Conservation (phyloP, 2,113 vertebrate genomes). For the Jaculus jaculus region DNA sequence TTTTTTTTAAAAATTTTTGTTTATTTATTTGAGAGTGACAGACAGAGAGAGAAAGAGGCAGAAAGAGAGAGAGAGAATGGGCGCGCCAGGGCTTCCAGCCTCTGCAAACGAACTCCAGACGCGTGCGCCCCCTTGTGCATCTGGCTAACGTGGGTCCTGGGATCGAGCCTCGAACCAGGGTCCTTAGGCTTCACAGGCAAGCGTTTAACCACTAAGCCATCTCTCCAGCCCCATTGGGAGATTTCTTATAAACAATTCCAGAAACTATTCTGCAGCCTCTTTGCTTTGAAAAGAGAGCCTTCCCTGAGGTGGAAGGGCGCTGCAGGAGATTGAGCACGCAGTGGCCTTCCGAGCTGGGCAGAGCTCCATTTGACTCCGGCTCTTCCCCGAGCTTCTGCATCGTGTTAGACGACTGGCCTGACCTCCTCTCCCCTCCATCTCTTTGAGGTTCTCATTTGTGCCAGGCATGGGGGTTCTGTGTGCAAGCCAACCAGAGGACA, state of each 20-base stretch:
- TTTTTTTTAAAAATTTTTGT: too few species aligned
- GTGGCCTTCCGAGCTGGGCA: neutral
- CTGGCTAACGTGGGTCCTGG: too few species aligned
- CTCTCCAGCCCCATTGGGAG: too few species aligned
- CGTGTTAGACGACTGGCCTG: neutral
- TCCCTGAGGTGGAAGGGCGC: neutral
- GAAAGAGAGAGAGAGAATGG: too few species aligned
- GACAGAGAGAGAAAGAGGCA: too few species aligned
- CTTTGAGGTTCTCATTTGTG: neutral
- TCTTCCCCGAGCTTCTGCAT: neutral
- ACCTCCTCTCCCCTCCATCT: neutral
- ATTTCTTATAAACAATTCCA: neutral
- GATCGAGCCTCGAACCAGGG: too few species aligned
- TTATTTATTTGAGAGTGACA: too few species aligned
- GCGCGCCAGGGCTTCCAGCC: too few species aligned
- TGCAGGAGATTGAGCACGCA: neutral
- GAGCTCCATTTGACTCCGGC: neutral
- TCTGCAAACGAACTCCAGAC: too few species aligned
- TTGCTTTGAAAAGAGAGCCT: slow-evolving; percentile 15
- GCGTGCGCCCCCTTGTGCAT: too few species aligned
- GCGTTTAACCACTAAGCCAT: too few species aligned
- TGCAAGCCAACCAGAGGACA: neutral
- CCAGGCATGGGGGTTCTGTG: neutral
- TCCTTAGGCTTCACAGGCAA: too few species aligned
- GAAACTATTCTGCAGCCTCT: neutral